Percentiles rank a stretch among this genome's conserved stretches.
Conservation (phyloP, 37 sponge, comb jelly and placozoan species). For the Axinella damicornis region DNA sequence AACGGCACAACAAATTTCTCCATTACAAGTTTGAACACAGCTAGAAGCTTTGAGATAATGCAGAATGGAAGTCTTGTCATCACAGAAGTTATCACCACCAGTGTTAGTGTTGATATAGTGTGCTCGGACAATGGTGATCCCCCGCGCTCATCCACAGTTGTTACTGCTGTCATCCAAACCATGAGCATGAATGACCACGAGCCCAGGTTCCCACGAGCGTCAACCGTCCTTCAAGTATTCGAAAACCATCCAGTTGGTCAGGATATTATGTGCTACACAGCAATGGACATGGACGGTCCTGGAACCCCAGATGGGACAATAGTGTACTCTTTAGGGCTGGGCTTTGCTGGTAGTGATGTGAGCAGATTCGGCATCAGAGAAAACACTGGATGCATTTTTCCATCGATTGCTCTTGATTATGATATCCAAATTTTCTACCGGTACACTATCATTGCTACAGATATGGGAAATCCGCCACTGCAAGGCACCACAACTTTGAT, state of each 20-base stretch:
- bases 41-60: conserved; percentile 28
- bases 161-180: conserved; percentile 14
- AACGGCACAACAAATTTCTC: conserved; percentile 42
- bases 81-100: neutral
- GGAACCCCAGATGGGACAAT: conserved; percentile 64
- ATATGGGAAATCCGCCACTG: conserved; percentile 24
- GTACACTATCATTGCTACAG: conserved; percentile 46
- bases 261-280: conserved; percentile 35
- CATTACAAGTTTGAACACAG: conserved; percentile 10
- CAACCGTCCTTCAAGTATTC: neutral
- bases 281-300: conserved; percentile 61
- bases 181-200: conserved; percentile 52
- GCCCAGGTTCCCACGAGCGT: conserved; percentile 42
- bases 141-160: conserved; percentile 32
- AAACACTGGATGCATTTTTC: conserved; percentile 47
- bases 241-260: conserved; percentile 44
- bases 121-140: conserved; percentile 67
- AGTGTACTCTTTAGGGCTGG: conserved; percentile 27
- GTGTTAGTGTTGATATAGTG: conserved; percentile 18
- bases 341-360: neutral
- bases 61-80: conserved; percentile 44
- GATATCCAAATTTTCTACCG: neutral
- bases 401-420: conserved; percentile 22
- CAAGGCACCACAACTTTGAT: neutral
- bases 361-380: conserved; percentile 30